Conservation (phyloP, 2,888 invertebrate genomes). For the Dorcus hopei region DNA sequence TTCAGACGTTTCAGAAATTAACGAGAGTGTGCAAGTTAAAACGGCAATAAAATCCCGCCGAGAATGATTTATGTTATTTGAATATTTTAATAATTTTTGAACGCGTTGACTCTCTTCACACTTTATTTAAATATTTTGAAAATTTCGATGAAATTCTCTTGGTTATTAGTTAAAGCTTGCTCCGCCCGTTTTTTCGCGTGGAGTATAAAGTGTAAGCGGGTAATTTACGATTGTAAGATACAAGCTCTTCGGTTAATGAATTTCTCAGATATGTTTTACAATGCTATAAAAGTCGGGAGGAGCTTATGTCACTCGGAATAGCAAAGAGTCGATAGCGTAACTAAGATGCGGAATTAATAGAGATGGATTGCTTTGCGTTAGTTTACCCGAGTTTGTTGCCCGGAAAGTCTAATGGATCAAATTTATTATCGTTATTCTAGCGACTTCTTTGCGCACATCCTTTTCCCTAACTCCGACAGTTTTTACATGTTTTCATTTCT, state of each 20-base stretch:
- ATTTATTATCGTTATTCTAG: conserved; percentile 29
- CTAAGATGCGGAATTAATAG: conserved; percentile 38
- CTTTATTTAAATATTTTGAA: too few species aligned
- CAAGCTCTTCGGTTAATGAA: conserved; percentile 33
- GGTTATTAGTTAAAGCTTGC: too few species aligned
- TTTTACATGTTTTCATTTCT: too few species aligned
- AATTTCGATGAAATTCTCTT: too few species aligned
- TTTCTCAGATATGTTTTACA: conserved; percentile 40
- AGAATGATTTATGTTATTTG: too few species aligned
- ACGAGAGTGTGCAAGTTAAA: too few species aligned
- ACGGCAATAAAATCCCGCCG: too few species aligned
- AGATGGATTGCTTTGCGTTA: conserved; percentile 33
- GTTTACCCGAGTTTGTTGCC: conserved; percentile 29
- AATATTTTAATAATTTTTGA: too few species aligned
- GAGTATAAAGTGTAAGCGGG: neutral
- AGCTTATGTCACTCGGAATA: conserved; percentile 33
- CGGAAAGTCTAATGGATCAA: conserved; percentile 33
- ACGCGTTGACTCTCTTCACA: too few species aligned
- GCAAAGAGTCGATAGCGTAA: conserved; percentile 13
- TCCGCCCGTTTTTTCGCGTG: too few species aligned
- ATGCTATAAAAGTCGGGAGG: conserved; percentile 36
- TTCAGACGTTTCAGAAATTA: too few species aligned
- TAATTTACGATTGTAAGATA: neutral
- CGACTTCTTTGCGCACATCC: neutral
- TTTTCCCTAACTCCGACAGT: neutral